Evolutionary conservation across 2,113 vertebrate species (phyloP).

Genomic region (Hemiprocne comata): DNA sequence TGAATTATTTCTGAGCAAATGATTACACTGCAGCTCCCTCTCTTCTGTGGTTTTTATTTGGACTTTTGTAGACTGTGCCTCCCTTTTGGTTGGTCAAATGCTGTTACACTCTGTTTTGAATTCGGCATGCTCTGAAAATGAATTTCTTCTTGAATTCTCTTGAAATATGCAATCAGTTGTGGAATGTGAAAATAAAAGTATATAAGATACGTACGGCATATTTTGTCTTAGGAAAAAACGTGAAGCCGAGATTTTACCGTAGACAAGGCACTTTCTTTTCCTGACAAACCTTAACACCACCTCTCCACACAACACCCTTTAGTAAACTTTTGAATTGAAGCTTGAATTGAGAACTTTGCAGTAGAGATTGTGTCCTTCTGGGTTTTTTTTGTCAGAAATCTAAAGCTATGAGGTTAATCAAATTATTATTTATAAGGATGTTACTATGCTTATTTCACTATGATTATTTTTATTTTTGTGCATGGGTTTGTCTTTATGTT

Average conservation of each 20-base stretch:
- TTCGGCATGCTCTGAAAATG: neutral
- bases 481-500: neutral
- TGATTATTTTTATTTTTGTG: neutral
- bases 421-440: neutral
- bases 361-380: neutral
- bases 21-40: constrained; percentile 1
- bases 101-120: neutral
- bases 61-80: constrained; percentile 20
- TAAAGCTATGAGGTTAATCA: neutral
- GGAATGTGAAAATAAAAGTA: neutral
- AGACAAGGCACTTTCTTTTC: neutral
- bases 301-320: neutral
- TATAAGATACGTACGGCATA: neutral
- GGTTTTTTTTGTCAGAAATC: neutral
- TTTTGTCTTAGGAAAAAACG: neutral
- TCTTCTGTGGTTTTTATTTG: neutral
- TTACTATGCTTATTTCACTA: neutral
- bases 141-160: neutral
- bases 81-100: neutral
- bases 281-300: neutral
- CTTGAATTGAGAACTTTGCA: neutral
- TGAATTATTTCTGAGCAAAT: constrained; percentile 53
- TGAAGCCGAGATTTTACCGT: neutral
- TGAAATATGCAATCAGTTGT: neutral
- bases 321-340: neutral